These are phyloP conservation scores for Carterocephalus palaemon DNA, from an alignment of 2,888 invertebrate species.

Conservation along the genomic window DNA sequence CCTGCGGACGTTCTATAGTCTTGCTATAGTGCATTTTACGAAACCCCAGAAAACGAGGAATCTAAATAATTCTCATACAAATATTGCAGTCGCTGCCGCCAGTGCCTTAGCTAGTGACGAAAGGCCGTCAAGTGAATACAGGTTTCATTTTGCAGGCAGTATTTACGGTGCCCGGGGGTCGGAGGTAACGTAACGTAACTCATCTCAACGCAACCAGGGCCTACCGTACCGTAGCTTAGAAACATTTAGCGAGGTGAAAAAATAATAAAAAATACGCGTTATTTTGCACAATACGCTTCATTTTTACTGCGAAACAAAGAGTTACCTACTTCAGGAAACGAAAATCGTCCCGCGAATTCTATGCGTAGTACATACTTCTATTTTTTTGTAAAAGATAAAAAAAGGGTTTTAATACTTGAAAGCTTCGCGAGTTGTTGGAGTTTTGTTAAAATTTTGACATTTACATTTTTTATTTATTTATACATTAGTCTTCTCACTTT, in stretches of 20 bases:
- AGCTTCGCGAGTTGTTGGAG: no score
- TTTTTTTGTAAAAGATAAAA: no score
- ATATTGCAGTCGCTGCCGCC: conserved; percentile 3
- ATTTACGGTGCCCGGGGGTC: conserved; percentile 19
- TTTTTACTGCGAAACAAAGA: conserved; percentile 21
- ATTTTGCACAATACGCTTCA: conserved; percentile 19
- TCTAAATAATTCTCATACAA: no score
- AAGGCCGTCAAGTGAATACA: conserved; percentile 22
- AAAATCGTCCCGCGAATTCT: conserved; percentile 12
- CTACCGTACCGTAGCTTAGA: conserved; percentile 10
- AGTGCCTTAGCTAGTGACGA: conserved; percentile 3
- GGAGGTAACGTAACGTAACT: conserved; percentile 15
- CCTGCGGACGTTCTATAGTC: no score
- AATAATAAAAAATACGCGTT: conserved; percentile 20
- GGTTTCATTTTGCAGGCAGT: conserved; percentile 20
- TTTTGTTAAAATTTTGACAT: no score
- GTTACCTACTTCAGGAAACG: conserved; percentile 12
- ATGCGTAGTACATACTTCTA: conserved; percentile 3
- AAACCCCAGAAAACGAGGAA: no score
- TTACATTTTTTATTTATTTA: conserved; percentile 67
- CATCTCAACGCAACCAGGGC: conserved; percentile 17
- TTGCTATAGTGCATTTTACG: no score
- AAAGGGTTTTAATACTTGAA: no score
- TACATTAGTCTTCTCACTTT: conserved; percentile 83
- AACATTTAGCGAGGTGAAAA: conserved; percentile 17